These are phyloP conservation scores for Pimephales promelas DNA, from an alignment of 2,113 vertebrate genomes.

Conservation along the genomic window DNA sequence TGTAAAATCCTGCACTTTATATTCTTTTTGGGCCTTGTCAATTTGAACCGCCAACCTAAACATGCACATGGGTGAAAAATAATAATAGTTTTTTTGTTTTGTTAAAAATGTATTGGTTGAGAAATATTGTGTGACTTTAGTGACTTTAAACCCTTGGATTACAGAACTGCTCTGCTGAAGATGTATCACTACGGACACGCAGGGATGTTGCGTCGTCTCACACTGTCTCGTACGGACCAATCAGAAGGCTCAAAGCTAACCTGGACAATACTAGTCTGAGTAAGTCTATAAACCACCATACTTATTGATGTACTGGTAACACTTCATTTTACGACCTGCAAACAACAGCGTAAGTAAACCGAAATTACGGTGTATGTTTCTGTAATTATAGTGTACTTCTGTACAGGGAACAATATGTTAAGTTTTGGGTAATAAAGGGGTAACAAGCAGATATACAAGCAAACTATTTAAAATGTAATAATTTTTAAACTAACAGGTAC, in stretches of 20 bases:
- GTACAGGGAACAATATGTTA: no score
- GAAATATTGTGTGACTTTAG: background rate
- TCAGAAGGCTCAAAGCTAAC: conserved; percentile 64
- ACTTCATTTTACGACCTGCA: no score
- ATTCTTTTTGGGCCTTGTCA: no score
- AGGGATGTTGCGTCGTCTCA: conserved; percentile 70
- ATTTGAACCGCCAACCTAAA: background rate
- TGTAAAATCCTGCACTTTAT: background rate
- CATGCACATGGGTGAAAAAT: background rate
- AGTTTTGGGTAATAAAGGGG: no score
- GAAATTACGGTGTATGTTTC: no score
- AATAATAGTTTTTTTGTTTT: background rate
- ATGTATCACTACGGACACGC: conserved; percentile 63
- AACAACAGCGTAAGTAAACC: no score
- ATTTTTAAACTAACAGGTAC: no score
- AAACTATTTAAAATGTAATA: no score
- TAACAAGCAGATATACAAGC: no score
- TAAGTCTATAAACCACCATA: conserved; percentile 51
- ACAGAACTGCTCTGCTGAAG: conserved; percentile 75
- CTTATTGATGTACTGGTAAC: background rate
- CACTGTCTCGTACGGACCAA: conserved; percentile 72
- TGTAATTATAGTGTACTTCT: no score
- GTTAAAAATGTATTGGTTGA: background rate
- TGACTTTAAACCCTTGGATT: background rate
- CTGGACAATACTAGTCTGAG: conserved; percentile 60